Conservation (phyloP, 2,113 vertebrate genomes). For the Phycodurus eques region DNA sequence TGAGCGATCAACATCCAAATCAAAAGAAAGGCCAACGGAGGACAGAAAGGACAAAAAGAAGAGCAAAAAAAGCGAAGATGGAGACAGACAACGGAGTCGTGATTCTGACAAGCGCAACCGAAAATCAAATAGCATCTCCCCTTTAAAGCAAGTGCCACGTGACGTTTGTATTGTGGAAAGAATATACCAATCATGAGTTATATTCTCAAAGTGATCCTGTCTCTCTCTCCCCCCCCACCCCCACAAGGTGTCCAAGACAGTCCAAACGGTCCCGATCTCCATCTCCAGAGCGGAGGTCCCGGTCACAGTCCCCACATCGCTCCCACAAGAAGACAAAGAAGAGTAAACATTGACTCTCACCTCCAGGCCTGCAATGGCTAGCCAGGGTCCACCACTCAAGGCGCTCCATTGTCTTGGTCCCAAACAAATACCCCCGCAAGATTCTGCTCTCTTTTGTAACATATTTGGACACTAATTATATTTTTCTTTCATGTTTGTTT, state of each 20-base stretch:
- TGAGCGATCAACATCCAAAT: slow-evolving; percentile 54
- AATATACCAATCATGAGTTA: not conserved
- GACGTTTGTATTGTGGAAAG: not conserved
- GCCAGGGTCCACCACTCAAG: slow-evolving; percentile 14
- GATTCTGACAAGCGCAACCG: slow-evolving; percentile 51
- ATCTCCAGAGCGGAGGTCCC: slow-evolving; percentile 63
- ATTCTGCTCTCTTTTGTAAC: slow-evolving; percentile 68
- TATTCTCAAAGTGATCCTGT: not conserved
- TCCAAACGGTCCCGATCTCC: slow-evolving; percentile 75
- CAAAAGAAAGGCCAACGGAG: slow-evolving; percentile 68
- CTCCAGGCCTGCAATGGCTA: slow-evolving; percentile 12
- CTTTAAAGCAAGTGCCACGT: slow-evolving; percentile 51
- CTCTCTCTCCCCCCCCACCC: not conserved
- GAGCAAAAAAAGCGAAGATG: slow-evolving; percentile 63
- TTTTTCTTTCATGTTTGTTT: slow-evolving; percentile 69
- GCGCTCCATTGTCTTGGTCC: slow-evolving; percentile 35
- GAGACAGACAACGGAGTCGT: slow-evolving; percentile 56
- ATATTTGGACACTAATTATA: slow-evolving; percentile 71
- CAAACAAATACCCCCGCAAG: slow-evolving; percentile 38
- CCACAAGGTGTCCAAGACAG: slow-evolving; percentile 69
- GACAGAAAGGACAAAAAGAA: slow-evolving; percentile 67
- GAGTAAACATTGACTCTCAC: slow-evolving; percentile 73
- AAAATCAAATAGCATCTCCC: slow-evolving; percentile 61
- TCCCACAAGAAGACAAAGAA: slow-evolving; percentile 80
- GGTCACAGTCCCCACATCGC: slow-evolving; percentile 75